phyloP scores from a whole-genome alignment of 2,113 vertebrate genomes.

The Labrus mixtus region DNA sequence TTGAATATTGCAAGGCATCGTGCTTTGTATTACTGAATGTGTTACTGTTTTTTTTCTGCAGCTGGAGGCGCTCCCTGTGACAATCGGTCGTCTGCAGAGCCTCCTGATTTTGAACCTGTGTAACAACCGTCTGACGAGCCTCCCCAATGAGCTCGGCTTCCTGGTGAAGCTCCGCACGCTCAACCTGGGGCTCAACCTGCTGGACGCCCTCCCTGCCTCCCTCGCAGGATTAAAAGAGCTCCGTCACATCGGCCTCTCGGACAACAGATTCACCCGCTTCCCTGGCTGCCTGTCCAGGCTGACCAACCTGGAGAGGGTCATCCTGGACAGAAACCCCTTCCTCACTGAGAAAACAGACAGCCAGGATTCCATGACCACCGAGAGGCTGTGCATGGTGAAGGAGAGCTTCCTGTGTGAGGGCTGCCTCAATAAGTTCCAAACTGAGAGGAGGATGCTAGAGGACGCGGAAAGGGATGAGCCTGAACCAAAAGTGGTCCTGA shows the following conservation, averaged over 20 bases:
- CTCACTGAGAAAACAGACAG: slow-evolving; percentile 18
- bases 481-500: background rate
- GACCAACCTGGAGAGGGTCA: slow-evolving; percentile 86
- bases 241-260: slow-evolving; percentile 86
- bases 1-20: too few relatives aligned
- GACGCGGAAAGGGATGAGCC: slow-evolving; percentile 6
- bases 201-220: slow-evolving; percentile 83
- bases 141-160: slow-evolving; percentile 86
- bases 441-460: slow-evolving; percentile 79
- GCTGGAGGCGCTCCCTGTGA: slow-evolving; percentile 85
- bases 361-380: slow-evolving; percentile 63
- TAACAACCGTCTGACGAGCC: slow-evolving; percentile 89
- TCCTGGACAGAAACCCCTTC: slow-evolving; percentile 88
- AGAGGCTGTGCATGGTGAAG: slow-evolving; percentile 83
- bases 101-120: slow-evolving; percentile 89
- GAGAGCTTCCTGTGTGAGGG: slow-evolving; percentile 84
- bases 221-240: slow-evolving; percentile 87
- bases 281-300: slow-evolving; percentile 85
- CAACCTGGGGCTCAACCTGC: slow-evolving; percentile 90
- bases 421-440: slow-evolving; percentile 83
- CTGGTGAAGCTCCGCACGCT: slow-evolving; percentile 86
- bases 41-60: slow-evolving; percentile 43
- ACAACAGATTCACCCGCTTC: slow-evolving; percentile 86
- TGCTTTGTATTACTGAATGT: background rate
- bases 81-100: slow-evolving; percentile 84